Evolutionary conservation across 2,113 vertebrate genomes (phyloP).

Genomic region (Macrotus californicus): DNA sequence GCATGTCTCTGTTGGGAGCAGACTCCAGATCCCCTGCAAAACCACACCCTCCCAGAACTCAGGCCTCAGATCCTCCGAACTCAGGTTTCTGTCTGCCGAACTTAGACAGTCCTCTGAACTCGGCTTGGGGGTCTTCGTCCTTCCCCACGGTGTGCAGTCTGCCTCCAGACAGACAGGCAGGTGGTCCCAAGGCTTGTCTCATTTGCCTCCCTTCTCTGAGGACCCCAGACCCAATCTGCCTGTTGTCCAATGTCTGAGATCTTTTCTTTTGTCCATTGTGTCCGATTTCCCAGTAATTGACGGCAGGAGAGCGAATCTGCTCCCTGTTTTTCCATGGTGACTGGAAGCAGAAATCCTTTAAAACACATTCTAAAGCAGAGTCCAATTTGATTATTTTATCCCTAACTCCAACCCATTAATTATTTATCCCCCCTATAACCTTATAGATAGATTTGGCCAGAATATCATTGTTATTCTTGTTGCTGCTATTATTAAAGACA

Average conservation of each 20-base stretch:
- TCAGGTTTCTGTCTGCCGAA: neutral
- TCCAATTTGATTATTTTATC: neutral
- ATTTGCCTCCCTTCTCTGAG: neutral
- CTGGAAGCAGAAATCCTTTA: neutral
- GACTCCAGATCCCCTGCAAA: neutral
- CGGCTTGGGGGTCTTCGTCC: neutral
- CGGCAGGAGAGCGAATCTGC: neutral
- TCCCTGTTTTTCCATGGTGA: neutral
- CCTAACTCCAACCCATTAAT: neutral
- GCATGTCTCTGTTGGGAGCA: neutral
- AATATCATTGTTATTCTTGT: neutral
- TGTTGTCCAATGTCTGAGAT: neutral
- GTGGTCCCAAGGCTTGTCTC: fast-evolving
- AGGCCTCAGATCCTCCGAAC: neutral
- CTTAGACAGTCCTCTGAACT: neutral
- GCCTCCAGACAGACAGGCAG: neutral
- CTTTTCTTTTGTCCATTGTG: neutral
- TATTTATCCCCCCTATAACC: neutral
- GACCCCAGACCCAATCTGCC: neutral
- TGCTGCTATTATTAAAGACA: neutral
- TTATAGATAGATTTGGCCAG: neutral
- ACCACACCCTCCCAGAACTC: neutral
- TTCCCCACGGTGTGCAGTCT: neutral
- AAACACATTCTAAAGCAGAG: neutral
- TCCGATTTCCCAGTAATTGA: neutral